Evolutionary conservation across 2,113 vertebrate genomes (phyloP).

Genomic region (Dicrurus megarhynchus): DNA sequence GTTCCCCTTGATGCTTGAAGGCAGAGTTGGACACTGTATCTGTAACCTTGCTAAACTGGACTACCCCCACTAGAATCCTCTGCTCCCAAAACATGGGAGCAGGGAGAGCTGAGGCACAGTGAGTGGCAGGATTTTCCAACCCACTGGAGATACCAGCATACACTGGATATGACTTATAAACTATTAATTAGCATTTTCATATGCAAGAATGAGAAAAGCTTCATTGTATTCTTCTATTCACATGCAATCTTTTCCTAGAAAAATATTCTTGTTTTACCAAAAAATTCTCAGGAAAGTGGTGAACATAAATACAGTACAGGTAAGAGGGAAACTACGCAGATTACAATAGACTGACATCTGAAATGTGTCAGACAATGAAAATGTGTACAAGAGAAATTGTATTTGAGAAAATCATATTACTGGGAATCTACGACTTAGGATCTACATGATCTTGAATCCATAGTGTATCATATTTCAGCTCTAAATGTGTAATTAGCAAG

Average conservation of each 20-base stretch:
- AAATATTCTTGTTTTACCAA: neutral
- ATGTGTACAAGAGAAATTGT: neutral
- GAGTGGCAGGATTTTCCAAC: neutral
- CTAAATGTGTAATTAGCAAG: neutral
- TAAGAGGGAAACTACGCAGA: neutral
- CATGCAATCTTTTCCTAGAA: neutral
- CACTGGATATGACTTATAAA: neutral
- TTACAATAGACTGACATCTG: neutral
- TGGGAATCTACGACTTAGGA: neutral
- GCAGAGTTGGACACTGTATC: neutral
- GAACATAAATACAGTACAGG: neutral
- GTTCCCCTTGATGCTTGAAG: neutral
- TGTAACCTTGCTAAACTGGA: neutral
- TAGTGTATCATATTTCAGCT: neutral
- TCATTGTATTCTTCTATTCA: neutral
- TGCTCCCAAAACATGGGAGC: neutral
- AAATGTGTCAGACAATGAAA: neutral
- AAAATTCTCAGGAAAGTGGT: neutral
- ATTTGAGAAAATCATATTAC: neutral
- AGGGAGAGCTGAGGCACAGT: neutral
- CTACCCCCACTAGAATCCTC: neutral
- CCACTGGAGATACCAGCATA: neutral
- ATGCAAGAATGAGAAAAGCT: neutral
- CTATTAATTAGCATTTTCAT: neutral
- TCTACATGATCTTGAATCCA: neutral